phyloP scores from a whole-genome alignment of 2,113 vertebrate species.

The Pica pica region DNA sequence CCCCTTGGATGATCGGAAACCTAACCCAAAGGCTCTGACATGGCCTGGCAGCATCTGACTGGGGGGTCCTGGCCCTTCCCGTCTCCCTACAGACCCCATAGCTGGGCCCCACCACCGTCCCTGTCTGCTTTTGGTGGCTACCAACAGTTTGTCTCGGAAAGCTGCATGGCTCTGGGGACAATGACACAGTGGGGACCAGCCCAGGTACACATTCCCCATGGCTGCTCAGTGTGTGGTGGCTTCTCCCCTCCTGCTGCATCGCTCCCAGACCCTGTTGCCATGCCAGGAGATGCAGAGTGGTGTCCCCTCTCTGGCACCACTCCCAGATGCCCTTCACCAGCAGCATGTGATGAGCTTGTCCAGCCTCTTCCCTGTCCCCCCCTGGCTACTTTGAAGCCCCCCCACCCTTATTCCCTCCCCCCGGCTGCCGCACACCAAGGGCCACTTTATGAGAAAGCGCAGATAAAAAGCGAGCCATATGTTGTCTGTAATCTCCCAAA shows the following conservation, averaged over 20 bases:
- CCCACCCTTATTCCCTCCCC: neutral
- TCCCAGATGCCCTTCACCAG: neutral
- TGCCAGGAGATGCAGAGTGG: accelerated
- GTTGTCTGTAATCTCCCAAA: constrained; percentile 80
- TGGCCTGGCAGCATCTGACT: neutral
- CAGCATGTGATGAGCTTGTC: neutral
- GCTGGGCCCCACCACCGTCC: accelerated
- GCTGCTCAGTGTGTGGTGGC: accelerated
- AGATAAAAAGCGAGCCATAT: constrained; percentile 81
- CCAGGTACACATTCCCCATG: accelerated
- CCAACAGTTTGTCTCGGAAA: neutral
- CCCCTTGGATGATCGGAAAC: neutral
- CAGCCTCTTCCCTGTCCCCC: neutral
- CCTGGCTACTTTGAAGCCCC: neutral
- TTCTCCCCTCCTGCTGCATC: neutral
- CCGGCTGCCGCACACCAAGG: neutral
- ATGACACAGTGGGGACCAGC: neutral
- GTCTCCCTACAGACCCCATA: neutral
- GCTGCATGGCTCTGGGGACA: accelerated
- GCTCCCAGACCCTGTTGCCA: accelerated
- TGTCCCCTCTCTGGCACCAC: neutral
- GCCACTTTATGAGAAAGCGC: constrained; percentile 79
- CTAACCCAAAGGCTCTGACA: neutral
- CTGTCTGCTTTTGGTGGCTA: neutral
- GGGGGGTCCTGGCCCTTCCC: neutral